These are phyloP conservation scores for Hyalella azteca DNA, from an alignment of 2,888 invertebrate species.

Conservation along the genomic window DNA sequence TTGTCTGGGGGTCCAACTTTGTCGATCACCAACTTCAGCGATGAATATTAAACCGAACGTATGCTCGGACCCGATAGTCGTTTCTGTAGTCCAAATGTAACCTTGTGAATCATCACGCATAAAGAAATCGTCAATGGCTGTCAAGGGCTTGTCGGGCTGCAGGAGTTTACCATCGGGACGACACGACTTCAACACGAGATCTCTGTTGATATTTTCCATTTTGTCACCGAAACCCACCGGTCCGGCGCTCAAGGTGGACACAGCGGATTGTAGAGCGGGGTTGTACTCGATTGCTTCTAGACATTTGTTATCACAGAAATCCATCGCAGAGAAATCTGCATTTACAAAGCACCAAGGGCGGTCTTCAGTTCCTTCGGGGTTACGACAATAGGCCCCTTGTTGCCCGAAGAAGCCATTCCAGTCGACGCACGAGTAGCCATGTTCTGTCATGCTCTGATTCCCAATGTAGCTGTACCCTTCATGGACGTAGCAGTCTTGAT, in stretches of 20 bases:
- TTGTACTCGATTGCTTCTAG: constrained; percentile 39
- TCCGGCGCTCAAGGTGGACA: constrained; percentile 41
- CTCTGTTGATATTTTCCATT: constrained; percentile 36
- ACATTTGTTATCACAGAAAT: constrained; percentile 48
- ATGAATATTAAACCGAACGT: constrained; percentile 43
- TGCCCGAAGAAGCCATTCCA: constrained; percentile 39
- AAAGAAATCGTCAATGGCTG: constrained; percentile 44
- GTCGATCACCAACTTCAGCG: constrained; percentile 38
- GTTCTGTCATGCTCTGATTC: constrained; percentile 41
- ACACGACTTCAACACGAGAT: constrained; percentile 44
- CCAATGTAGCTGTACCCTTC: constrained; percentile 39
- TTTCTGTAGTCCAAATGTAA: constrained; percentile 42
- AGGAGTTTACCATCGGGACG: constrained; percentile 41
- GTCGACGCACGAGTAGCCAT: constrained; percentile 41
- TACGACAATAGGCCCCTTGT: constrained; percentile 38
- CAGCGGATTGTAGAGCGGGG: constrained; percentile 39
- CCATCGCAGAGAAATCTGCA: constrained; percentile 37
- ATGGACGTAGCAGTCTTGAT: constrained; percentile 38
- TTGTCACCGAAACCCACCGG: constrained; percentile 45
- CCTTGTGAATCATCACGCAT: constrained; percentile 10
- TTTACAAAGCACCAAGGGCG: constrained; percentile 45
- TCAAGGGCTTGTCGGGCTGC: constrained; percentile 42
- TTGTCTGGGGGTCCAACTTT: not conserved
- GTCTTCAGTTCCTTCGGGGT: constrained; percentile 41
- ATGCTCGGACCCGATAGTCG: not conserved